Percentiles rank a stretch among this genome's conserved stretches.
phyloP scores from a whole-genome alignment of 2,113 vertebrate genomes.

The Echinops telfairi region DNA sequence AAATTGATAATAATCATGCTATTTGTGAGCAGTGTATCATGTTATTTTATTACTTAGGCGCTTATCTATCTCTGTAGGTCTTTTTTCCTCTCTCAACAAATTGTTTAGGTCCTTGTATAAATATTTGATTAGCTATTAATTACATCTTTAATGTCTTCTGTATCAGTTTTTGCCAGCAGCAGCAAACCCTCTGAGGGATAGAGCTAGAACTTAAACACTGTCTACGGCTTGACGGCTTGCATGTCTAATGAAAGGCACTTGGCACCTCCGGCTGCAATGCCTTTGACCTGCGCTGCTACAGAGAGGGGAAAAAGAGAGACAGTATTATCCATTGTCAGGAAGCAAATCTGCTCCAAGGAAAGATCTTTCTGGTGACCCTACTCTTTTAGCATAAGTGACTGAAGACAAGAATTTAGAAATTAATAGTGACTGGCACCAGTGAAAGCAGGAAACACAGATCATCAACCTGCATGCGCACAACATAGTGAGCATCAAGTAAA shows the following conservation, averaged over 20 bases:
- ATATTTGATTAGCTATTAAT: slow-evolving; percentile 82
- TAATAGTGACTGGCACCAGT: not conserved
- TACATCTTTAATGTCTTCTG: slow-evolving; percentile 73
- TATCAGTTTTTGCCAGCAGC: slow-evolving; percentile 73
- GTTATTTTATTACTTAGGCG: no score
- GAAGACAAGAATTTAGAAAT: slow-evolving; percentile 15
- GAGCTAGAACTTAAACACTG: slow-evolving; percentile 57
- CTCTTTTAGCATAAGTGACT: not conserved
- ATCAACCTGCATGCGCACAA: not conserved
- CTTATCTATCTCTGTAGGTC: no score
- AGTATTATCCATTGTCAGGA: not conserved
- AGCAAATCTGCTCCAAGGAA: not conserved
- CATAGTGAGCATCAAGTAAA: not conserved
- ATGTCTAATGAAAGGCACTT: slow-evolving; percentile 69
- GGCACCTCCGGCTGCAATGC: slow-evolving; percentile 35
- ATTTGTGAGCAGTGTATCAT: no score
- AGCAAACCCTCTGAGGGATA: slow-evolving; percentile 47
- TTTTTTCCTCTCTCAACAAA: no score
- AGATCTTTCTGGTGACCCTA: not conserved
- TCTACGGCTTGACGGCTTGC: slow-evolving; percentile 73
- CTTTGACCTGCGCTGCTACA: slow-evolving; percentile 4
- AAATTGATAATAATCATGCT: no score
- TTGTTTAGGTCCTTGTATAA: slow-evolving; percentile 43
- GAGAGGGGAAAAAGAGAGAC: not conserved
- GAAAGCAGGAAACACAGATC: not conserved